Base-by-base conservation (phyloP, 2,113 vertebrate genomes). In the Pica pica region DNA sequence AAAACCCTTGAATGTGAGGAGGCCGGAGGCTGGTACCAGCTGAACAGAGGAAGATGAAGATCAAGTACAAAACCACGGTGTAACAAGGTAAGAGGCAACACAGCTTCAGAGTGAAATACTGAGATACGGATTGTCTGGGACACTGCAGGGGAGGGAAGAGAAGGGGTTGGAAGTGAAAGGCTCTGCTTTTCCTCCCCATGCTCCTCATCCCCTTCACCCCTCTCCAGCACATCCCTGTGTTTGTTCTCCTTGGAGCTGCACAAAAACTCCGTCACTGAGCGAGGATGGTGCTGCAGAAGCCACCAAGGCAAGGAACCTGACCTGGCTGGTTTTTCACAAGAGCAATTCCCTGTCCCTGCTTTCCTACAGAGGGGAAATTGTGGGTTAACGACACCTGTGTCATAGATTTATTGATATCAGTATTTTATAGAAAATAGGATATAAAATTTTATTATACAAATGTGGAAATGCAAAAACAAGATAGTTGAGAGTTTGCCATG, bases 41-140 rank as follows among this genome's bases (percentile, higher is more conserved):
- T 49, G 87, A 94, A 90, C 1, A 87, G 83, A 71, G 71, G 68
- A 46, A 76, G 95, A 89, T 92, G 68, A 84, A 75, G 73, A 94
- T 91, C 90, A 86, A 84, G 92, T 23, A 84, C 75, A 81, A 89
- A 91, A 17, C 5, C 80, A 22, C 7, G 31, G 69, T 60, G 65
- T 89, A 84, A 78, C 39, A n/a, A 75, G 89, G 71, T 84, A 87
- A 89, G 76, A 78, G 65, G 52, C 69, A 82, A 22, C 20, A 28
- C 16, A 14, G 30, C 85, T 50, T 71, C 77, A 87, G 73, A 71
- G 47, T 7, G 24, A 88, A 96, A 82, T 84, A 79, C 73, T 84
- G 75, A 84, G 83, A 41, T 89, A 79, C 76, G 65, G 56, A 78
- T 94, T 91, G 57, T 71, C 49, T 47, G 47, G 56, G 53, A 16